Conservation (phyloP, 2,113 vertebrate species). For the Cyprinus carpio region DNA sequence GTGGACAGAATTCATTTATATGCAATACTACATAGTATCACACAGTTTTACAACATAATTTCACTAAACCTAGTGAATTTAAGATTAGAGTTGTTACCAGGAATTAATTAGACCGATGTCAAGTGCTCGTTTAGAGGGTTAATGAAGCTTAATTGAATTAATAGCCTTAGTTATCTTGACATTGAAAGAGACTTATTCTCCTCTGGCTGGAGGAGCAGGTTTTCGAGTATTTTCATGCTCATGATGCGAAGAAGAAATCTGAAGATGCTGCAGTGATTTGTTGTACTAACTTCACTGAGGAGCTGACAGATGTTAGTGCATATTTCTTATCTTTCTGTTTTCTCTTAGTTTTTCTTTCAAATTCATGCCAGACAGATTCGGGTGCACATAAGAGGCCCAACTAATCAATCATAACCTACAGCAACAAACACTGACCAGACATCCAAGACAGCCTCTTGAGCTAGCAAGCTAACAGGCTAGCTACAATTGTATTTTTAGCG, state of each 20-base stretch:
- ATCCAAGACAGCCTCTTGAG: not conserved
- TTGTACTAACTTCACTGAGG: not conserved
- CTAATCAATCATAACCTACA: constrained; percentile 22
- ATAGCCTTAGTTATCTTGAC: not conserved
- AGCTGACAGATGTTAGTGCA: not conserved
- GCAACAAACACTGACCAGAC: not conserved
- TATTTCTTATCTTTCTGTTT: not conserved
- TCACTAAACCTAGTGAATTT: too few species aligned
- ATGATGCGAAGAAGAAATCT: not conserved
- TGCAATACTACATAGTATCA: not conserved
- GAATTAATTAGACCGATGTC: not conserved
- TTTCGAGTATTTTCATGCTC: not conserved
- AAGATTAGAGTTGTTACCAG: not conserved
- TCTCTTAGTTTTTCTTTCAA: not conserved
- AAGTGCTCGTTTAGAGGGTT: not conserved
- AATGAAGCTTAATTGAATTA: not conserved
- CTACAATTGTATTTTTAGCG: not conserved
- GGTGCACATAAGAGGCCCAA: not conserved
- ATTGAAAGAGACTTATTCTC: not conserved
- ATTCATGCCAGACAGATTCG: not conserved
- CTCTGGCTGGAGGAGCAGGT: not conserved
- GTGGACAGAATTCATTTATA: not conserved
- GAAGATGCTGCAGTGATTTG: constrained; percentile 21
- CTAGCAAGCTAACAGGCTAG: constrained; percentile 22
- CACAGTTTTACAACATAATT: not conserved